phyloP scores from a whole-genome alignment of 2,113 vertebrate species.

The Chionis minor region DNA sequence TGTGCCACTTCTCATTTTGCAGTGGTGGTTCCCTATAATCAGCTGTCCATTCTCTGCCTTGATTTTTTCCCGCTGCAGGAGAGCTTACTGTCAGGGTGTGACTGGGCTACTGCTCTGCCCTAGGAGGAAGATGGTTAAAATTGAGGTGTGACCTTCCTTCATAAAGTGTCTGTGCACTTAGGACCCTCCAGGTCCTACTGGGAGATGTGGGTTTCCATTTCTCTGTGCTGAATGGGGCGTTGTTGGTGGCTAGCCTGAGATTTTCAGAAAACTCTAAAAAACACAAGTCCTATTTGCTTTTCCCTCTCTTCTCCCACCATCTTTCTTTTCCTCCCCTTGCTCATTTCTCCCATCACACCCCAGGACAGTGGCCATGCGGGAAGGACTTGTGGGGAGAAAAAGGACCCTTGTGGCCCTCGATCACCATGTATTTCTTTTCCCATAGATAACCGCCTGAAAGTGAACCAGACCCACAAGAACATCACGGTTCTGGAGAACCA shows the following conservation, averaged over 20 bases:
- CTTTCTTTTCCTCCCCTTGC: not conserved
- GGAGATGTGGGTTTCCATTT: not conserved
- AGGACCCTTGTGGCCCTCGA: not conserved
- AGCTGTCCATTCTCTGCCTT: not conserved
- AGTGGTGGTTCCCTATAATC: not conserved
- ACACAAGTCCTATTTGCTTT: not conserved
- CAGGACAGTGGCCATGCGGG: not conserved
- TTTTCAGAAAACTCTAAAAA: not conserved
- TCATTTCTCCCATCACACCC: not conserved
- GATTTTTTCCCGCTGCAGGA: not conserved
- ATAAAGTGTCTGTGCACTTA: not conserved
- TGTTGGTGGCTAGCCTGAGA: not conserved
- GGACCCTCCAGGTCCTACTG: not conserved
- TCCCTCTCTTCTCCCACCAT: not conserved
- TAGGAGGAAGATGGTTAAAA: not conserved
- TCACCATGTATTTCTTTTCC: not conserved
- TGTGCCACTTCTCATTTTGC: constrained; percentile 30
- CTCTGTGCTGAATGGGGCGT: not conserved
- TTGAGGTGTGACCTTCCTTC: not conserved
- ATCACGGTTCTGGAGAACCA: constrained; percentile 87
- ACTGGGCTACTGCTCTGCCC: not conserved
- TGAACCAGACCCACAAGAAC: constrained; percentile 88
- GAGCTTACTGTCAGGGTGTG: not conserved
- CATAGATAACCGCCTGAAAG: constrained; percentile 86
- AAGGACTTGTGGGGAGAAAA: not conserved